These are phyloP conservation scores for Sebastes minor DNA, from an alignment of 2,797 vertebrate genomes.

Conservation along the genomic window DNA sequence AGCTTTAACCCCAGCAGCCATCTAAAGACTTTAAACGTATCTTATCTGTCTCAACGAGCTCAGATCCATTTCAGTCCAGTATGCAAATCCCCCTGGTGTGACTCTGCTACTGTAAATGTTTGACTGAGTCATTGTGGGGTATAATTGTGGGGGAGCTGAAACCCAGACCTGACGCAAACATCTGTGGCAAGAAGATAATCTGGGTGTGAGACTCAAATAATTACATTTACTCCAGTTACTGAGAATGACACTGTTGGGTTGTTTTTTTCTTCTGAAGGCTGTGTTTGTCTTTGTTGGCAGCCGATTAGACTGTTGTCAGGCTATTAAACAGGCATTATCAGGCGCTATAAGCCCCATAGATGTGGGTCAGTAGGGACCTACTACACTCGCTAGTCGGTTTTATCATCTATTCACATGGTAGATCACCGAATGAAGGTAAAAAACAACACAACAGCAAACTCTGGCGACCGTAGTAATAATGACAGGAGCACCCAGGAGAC, in stretches of 20 bases:
- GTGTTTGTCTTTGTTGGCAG: neutral
- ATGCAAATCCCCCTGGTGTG: conserved; percentile 31
- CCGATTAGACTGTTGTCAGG: no score
- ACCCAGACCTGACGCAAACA: neutral
- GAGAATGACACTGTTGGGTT: neutral
- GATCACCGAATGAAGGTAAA: no score
- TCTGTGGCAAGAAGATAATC: neutral
- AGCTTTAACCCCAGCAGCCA: neutral
- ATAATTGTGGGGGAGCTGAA: conserved; percentile 1
- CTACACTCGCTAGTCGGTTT: no score
- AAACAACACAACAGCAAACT: no score
- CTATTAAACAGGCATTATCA: no score
- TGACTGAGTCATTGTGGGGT: neutral
- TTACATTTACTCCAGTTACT: neutral
- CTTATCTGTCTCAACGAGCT: conserved; percentile 34
- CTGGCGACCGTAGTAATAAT: no score
- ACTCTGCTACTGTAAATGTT: conserved; percentile 23
- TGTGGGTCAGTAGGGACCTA: no score
- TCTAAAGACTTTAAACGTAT: conserved; percentile 9
- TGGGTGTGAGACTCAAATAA: neutral
- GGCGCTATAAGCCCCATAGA: no score
- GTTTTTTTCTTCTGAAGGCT: neutral
- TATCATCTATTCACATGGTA: no score
- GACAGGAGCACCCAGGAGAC: no score
- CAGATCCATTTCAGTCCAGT: conserved; percentile 7